Base-by-base conservation (phyloP, 2,888 invertebrate genomes). In the Bombyx huttoni region DNA sequence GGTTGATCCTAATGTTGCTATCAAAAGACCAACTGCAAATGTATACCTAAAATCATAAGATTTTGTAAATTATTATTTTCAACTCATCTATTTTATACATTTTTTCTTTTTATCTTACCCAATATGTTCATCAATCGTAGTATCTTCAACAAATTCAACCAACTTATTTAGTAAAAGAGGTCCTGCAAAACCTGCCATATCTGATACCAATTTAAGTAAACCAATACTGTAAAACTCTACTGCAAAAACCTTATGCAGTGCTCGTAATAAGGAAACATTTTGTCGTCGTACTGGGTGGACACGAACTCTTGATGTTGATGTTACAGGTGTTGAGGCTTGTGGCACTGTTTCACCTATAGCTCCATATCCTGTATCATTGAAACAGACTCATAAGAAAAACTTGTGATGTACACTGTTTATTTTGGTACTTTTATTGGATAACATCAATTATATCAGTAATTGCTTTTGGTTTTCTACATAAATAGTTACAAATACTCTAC, bases 131-230 rank as follows among this genome's bases (percentile, higher is more conserved):
- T 93, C 91, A 62, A 94, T 92, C 34, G 89, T 86, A 61, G 91
- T 91, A 63, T 93, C 91, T 75, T 96, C 94, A 55, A 96, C 92
- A 71, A 93, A 96, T 33, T 89, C 85, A 1, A 99, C 92, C 34
- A 99, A 86, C 67, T 89, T 91, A 70, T 96, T 96, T 1, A 99
- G 89, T 40, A 99, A 83, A 54, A 99, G 79, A 0, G 99, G 99
- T 0, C 96, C 96, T 14, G 94, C 94, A 83, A 99, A 99, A 1
- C 94, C 94, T 3, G 94, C 89, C 66, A 91, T 90, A 72, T 99
- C 98, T 0, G 95, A 92, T 7, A 94, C 71, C 48, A 99, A 89
- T 77, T 96, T 95, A 10, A 97, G 78, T 53, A 96, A 68, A 40
- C 97, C 98, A 64, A 98, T 92, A 47, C 92, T 90, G 71, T 96